Evolutionary conservation across 2,797 vertebrate genomes (phyloP).

Genomic region (Sebastes oblongus): DNA sequence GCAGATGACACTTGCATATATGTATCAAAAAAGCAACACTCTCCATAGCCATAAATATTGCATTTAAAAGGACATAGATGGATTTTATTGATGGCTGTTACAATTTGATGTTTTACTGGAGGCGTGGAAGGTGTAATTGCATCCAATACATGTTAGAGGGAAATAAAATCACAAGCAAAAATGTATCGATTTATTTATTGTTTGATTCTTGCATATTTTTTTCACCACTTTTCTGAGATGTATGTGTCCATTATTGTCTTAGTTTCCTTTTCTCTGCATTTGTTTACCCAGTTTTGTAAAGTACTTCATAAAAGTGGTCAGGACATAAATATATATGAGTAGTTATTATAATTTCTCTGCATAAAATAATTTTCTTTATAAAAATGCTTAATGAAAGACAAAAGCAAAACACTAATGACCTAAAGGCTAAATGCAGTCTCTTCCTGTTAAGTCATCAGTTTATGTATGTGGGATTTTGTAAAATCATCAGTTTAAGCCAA

Average conservation of each 20-base stretch:
- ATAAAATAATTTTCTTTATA: neutral
- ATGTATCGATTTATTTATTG: neutral
- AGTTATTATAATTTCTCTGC: neutral
- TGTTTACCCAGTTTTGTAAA: neutral
- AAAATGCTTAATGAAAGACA: neutral
- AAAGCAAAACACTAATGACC: conserved; percentile 25
- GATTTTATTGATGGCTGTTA: neutral
- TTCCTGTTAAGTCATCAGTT: conserved; percentile 43
- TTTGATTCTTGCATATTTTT: neutral
- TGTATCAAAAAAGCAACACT: neutral
- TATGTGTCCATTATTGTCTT: neutral
- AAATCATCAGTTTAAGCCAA: conserved; percentile 64
- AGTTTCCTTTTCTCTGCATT: neutral
- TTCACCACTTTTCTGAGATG: neutral
- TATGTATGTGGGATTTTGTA: conserved; percentile 47
- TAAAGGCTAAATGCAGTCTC: conserved; percentile 21
- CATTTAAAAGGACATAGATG: neutral
- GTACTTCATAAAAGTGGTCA: neutral
- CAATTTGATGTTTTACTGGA: neutral
- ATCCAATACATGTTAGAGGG: neutral
- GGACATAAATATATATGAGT: neutral
- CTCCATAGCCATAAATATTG: neutral
- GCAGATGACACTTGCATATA: neutral
- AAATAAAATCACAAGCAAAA: neutral
- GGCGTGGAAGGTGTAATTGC: too few species aligned